Percentiles rank a stretch among this genome's conserved stretches.
Conservation (phyloP, 2,113 vertebrate genomes). For the Mionectes macconnelli region DNA sequence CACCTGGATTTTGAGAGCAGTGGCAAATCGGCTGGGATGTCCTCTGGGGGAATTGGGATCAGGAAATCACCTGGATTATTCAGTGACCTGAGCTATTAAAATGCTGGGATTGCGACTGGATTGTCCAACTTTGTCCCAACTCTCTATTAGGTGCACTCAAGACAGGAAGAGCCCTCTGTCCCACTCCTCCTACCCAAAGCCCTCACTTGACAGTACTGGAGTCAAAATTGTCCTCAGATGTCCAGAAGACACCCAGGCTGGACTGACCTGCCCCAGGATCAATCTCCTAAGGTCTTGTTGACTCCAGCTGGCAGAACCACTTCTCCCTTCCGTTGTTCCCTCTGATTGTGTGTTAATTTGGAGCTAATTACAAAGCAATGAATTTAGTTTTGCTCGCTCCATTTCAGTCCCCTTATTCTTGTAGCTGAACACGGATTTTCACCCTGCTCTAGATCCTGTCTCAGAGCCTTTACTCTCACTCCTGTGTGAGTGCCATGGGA, state of each 20-base stretch:
- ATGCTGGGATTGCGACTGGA: neutral
- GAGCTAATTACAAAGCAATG: constrained; percentile 71
- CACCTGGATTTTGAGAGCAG: neutral
- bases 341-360: constrained; percentile 60
- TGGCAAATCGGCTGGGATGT: neutral
- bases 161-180: neutral
- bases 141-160: neutral
- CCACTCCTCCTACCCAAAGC: neutral
- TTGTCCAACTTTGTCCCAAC: neutral
- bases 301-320: constrained; percentile 31
- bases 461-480: constrained; percentile 30
- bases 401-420: constrained; percentile 47
- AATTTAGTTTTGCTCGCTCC: constrained; percentile 66
- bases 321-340: neutral
- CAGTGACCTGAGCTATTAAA: neutral
- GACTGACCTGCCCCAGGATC: neutral
- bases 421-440: constrained; percentile 48
- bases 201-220: neutral
- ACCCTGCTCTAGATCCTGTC: constrained; percentile 30
- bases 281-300: neutral
- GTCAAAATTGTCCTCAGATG: neutral
- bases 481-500: neutral
- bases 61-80: neutral
- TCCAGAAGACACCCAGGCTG: neutral
- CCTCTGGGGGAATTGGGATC: neutral